Base-by-base conservation (phyloP, 64 coral and sea anemone species). In the Stichodactyla helianthus region DNA sequence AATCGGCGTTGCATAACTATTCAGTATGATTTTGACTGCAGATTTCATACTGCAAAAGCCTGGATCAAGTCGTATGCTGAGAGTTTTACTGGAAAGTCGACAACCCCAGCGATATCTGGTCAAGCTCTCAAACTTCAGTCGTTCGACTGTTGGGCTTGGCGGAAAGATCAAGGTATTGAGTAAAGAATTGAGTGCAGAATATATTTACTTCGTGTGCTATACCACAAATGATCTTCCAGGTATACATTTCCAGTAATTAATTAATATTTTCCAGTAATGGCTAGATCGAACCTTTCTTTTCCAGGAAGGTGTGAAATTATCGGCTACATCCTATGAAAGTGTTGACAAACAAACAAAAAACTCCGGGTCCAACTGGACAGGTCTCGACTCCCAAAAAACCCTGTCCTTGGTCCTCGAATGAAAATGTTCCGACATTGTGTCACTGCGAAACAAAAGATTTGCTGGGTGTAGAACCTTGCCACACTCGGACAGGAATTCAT, bases 231-330 rank as follows among this genome's bases (percentile, higher is more conserved):
- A 44, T 44, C 25, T 74, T 74, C 68, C 68, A 74, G 68, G 68
- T 74, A 74, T 35, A 44, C 35, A 58, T 74, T 74, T 74, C 68
- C 68, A 74, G 68, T n/a, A 13, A 74, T n/a, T 74, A 74, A 74
- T 31, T 74, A 65, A 22, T 5, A 74, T 74, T 74, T 74, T 74
- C 68, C 25, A 74, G 68, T 74, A 13, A 74, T 10, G 27, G 6
- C 11, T n/a, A 31, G 6, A 7, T 74, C 31, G 25, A 31, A 74
- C 23, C 68, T 74, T 0, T 11, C 25, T 74, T 74, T 65, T 13
- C 22, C 65, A 74, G 23, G 26, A 74, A 31, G 68, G 68, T 26
- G 68, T 74, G 26, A 74, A 27, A 26, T 35, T 68, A 17, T n/a
- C 15, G 63, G 11, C 28, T 1, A 10, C 2, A 9, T 58, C 14